Base-by-base conservation (phyloP, 2,888 invertebrate species). In the Tineola bisselliella region DNA sequence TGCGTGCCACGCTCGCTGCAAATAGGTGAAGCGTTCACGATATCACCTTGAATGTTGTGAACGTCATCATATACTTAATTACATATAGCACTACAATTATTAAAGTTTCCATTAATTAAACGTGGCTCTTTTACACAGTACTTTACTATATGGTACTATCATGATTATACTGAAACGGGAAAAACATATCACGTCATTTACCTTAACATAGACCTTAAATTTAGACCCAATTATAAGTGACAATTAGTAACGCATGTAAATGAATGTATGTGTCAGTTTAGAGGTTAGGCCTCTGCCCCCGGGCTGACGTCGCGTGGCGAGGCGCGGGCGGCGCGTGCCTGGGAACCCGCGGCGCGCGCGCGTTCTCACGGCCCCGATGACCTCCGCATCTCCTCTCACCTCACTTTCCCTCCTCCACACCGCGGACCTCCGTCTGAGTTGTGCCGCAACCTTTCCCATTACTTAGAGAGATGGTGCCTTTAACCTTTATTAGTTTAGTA, bases 291-390 rank as follows among this genome's bases (percentile, higher is more conserved):
- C 48, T 13, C 13, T 48, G 48, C 13, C 48, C 15, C 17, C 72
- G 75, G 76, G 48, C 48, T 48, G 48, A 48, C 48, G 48, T 48
- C 72, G 75, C 73, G 76, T 71, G 75, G 70, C 77, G 79, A 78
- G 77, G 76, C 52, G 61, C 60, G 60, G 33, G 61, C 59, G 87
- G 84, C 87, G 87, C 87, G 87, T 68, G 68, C 66, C 68, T 68
- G 68, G 68, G 68, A 68, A 68, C 68, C 83, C 77, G 73, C 79
- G 84, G 80, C 82, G 84, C 87, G 87, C 87, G 87, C 87, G 84
- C 84, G 77, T 68, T 69, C 69, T 69, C 68, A 69, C 69, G 68
- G 68, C 69, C 69, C 68, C 75, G 68, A 73, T 81, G 84, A 83
- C 86, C 80, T 72, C 68, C 68, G 64, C 66, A 62, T 67, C 67